Percentiles rank a stretch among this genome's conserved stretches.
phyloP scores from a whole-genome alignment of 2,113 vertebrate species.

The Micronycteris hirsuta region DNA sequence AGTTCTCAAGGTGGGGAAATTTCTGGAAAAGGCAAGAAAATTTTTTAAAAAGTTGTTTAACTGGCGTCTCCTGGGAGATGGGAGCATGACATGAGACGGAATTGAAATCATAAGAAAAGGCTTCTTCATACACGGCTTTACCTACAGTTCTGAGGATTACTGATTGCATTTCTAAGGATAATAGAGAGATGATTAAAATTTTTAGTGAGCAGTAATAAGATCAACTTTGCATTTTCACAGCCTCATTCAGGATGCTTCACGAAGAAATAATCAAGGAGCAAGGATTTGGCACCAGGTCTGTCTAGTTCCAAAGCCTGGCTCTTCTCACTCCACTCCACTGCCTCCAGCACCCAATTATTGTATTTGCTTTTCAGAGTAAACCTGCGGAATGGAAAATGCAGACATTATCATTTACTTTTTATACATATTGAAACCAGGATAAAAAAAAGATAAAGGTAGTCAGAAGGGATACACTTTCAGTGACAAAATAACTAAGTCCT shows the following conservation, averaged over 20 bases:
- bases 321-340: not conserved
- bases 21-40: not conserved
- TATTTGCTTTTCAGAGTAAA: constrained; percentile 20
- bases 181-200: not conserved
- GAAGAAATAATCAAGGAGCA: not conserved
- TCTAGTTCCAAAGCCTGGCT: not conserved
- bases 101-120: rapidly evolving
- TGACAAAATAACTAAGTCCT: not conserved
- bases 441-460: not conserved
- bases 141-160: not conserved
- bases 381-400: not conserved
- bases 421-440: not conserved
- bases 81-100: not conserved
- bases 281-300: not conserved
- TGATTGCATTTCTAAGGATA: not conserved
- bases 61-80: not conserved
- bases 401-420: not conserved
- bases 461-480: not conserved
- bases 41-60: not conserved
- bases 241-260: not conserved
- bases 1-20: not conserved
- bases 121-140: not conserved
- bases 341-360: not conserved
- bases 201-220: not conserved
- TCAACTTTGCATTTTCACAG: not conserved